Evolutionary conservation across 2,888 invertebrate genomes (phyloP).

Genomic region (Erebia palarica): DNA sequence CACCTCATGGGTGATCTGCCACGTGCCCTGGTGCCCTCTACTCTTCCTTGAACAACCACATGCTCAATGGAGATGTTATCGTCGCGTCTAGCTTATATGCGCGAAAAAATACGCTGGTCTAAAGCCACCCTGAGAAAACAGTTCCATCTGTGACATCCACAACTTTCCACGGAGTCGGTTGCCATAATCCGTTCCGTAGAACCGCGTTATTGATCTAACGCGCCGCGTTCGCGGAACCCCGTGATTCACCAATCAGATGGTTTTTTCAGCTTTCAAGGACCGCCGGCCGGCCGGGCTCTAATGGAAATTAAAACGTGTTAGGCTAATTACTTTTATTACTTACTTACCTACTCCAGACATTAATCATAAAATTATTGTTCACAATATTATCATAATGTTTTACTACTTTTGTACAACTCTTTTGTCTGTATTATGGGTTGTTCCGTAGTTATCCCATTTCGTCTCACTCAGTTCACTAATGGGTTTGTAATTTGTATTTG

Average conservation of each 20-base stretch:
- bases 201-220: constrained; percentile 42
- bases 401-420: not conserved
- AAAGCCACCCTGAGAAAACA: not conserved
- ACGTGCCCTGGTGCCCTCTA: too few species aligned
- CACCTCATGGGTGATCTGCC: too few species aligned
- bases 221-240: constrained; percentile 43
- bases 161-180: not conserved
- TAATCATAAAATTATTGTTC: constrained; percentile 2
- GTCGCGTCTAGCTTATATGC: too few species aligned
- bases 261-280: constrained; percentile 34
- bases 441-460: too few species aligned
- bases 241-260: constrained; percentile 39
- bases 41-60: too few species aligned
- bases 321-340: constrained; percentile 25
- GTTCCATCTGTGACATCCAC: not conserved
- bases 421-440: not conserved
- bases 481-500: too few species aligned
- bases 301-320: constrained; percentile 26
- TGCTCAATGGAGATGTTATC: too few species aligned
- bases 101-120: not conserved
- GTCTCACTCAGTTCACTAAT: too few species aligned
- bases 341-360: constrained; percentile 7
- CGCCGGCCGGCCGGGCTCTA: constrained; percentile 1
- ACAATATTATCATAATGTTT: not conserved
- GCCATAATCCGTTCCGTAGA: constrained; percentile 34